Evolutionary conservation across 2,888 invertebrate genomes (phyloP), one percentile per base, ranked within the genome.

Genomic region (Ischnura elegans): DNA sequence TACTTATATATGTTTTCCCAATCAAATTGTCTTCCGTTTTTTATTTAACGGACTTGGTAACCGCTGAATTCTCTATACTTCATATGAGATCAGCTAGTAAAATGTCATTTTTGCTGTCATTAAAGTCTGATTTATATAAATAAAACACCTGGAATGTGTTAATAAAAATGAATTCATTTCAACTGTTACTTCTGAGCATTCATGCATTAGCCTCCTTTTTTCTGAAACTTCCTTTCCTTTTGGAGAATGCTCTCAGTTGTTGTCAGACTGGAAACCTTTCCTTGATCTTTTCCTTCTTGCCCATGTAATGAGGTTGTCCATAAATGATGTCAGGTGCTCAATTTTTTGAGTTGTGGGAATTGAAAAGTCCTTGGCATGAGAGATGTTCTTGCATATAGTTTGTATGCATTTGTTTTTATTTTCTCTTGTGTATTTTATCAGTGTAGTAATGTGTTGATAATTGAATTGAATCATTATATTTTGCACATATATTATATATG

Each of bases 1-100:
- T 55, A 66, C 61, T 66, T n/a, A n/a, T n/a, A 61, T 90, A 61
- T 90, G 90, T 90, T 90, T 90, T 86, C 61, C 36, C 36, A 61
- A 90, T 66, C 90, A 90, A 55, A 43, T 61, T 90, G 90, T 90
- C 90, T 90, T 90, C 90, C 90, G 55, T 61, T 87, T 87, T 51
- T 87, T 45, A 51, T 51, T 76, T 76, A 36, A 76, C 76, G 36
- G 16, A 76, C 29, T 36, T 76, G 76, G 76, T 36, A 76, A 76
- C 76, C 36, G 36, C 36, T 76, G 76, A 76, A 76, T 10, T 76
- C 76, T 76, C 13, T 76, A n/a, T 76, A 76, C 36, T 76, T 76
- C 8, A 76, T 76, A 76, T 76, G 76, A 76, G 76, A 76, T 76
- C 76, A 76, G 76, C 29, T 36, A 76, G 76, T 76, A 36, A 29